Base-by-base conservation (phyloP, 2,113 vertebrate genomes). In the Rana temporaria region DNA sequence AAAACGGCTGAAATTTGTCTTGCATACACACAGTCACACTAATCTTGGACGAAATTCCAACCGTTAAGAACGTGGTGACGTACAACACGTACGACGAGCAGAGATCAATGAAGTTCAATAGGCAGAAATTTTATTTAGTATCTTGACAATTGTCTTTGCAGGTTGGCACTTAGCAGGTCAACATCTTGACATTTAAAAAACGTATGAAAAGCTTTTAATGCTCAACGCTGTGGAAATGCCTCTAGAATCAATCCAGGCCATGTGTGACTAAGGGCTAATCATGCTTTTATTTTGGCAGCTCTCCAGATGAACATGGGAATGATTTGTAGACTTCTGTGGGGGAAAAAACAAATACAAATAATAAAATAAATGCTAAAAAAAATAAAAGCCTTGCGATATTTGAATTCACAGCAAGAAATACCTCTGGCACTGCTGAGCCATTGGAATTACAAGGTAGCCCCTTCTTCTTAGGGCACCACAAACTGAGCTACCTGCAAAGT, bases 131-230 rank as follows among this genome's bases (percentile, higher is more conserved):
- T 26, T 56, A 38, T 79, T 68, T 42, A 79, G 77, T 67, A 48
- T 38, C 53, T 55, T 34, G 64, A 65, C 64, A 67, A 22, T 68
- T 59, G 64, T 38, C 53, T 79, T 68, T 79, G 64, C 77, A 68
- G 64, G 64, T 79, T 69, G 68, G 77, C 64, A 79, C 77, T 79
- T 68, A 79, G 64, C 65, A 59, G 77, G 77, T 79, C 77, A 69
- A 57, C 53, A 30, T 79, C 64, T 59, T 79, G 77, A 79, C 77
- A 79, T 79, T 68, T 42, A 55, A 79, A 79, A 66, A 66, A 32
- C 22, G 26, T n/a, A 53, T 24, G 6, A 1, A 56, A 26, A 68
- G 64, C 77, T 79, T 79, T 79, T 79, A 30, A 22, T 67, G 30
- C 53, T 32, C n/a, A 38, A 24, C 53, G 59, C 77, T 69, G 1